These are phyloP conservation scores for Rhinoraja longicauda DNA, from an alignment of 2,797 vertebrate genomes.

Conservation along the genomic window DNA sequence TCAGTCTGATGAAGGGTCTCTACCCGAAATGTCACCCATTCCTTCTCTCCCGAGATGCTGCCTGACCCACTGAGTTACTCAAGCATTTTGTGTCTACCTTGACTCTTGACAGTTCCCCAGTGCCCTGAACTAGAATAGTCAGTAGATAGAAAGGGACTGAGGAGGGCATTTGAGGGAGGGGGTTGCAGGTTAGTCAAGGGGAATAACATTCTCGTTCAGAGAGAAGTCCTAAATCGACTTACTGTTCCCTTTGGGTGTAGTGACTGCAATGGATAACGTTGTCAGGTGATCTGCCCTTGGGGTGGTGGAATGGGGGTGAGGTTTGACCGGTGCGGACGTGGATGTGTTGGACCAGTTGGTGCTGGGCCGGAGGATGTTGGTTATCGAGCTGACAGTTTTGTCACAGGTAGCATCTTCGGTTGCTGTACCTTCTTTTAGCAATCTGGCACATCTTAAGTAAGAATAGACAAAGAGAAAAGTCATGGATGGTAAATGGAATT, in stretches of 20 bases:
- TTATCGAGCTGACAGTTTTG: background rate
- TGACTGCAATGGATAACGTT: background rate
- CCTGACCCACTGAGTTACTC: too few relatives aligned
- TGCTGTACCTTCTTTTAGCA: background rate
- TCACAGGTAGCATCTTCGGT: background rate
- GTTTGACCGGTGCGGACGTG: too few relatives aligned
- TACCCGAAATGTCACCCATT: too few relatives aligned
- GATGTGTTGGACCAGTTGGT: background rate
- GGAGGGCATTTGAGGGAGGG: too few relatives aligned
- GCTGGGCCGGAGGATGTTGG: background rate
- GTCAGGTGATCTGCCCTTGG: background rate
- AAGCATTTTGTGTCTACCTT: too few relatives aligned
- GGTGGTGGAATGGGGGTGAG: too few relatives aligned
- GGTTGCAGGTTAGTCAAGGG: too few relatives aligned
- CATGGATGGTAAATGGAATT: background rate
- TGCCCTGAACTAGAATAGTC: background rate
- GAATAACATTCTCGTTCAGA: background rate
- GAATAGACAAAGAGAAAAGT: constrained; percentile 15
- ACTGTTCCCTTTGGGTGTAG: background rate
- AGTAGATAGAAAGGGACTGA: background rate
- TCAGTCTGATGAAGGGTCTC: too few relatives aligned
- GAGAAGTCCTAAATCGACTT: background rate
- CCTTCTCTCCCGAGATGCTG: too few relatives aligned
- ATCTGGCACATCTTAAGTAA: background rate
- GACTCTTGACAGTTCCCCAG: background rate